Conservation (phyloP, 2,888 invertebrate genomes). For the Cheilosia grossa region DNA sequence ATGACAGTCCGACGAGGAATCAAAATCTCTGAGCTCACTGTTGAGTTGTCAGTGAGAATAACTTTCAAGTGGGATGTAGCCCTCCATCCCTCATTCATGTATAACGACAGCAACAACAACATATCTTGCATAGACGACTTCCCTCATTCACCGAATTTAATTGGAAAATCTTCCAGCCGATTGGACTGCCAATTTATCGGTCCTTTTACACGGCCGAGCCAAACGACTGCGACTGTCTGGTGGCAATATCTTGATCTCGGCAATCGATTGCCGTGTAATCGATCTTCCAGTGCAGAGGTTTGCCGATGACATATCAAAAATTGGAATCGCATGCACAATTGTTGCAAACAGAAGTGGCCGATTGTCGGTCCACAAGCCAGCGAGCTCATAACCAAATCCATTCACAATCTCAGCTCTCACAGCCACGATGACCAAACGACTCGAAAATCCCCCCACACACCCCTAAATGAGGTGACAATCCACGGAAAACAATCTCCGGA, state of each 20-base stretch:
- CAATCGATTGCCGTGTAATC: slow-evolving; percentile 63
- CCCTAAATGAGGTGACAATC: slow-evolving; percentile 64
- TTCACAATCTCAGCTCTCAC: slow-evolving; percentile 1
- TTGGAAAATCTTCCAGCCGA: slow-evolving; percentile 63
- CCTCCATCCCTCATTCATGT: too few species aligned
- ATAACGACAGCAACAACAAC: not conserved
- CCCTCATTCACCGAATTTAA: slow-evolving; percentile 45
- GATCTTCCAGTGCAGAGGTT: slow-evolving; percentile 63
- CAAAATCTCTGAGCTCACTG: too few species aligned
- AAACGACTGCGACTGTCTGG: not conserved
- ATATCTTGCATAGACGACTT: slow-evolving; percentile 22
- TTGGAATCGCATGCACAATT: slow-evolving; percentile 62
- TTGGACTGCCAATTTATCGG: slow-evolving; percentile 45
- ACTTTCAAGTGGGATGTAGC: too few species aligned
- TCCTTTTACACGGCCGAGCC: not conserved
- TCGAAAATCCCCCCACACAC: slow-evolving; percentile 35
- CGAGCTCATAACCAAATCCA: slow-evolving; percentile 42
- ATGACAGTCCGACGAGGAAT: too few species aligned
- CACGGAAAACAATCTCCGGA: slow-evolving; percentile 16
- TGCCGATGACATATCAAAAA: slow-evolving; percentile 74
- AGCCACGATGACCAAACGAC: slow-evolving; percentile 23
- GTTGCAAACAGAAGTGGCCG: slow-evolving; percentile 24
- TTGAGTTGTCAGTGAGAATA: too few species aligned
- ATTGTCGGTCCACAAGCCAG: not conserved
- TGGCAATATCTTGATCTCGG: slow-evolving; percentile 32